phyloP scores from a whole-genome alignment of 2,888 invertebrate species.

The Sipha maydis region DNA sequence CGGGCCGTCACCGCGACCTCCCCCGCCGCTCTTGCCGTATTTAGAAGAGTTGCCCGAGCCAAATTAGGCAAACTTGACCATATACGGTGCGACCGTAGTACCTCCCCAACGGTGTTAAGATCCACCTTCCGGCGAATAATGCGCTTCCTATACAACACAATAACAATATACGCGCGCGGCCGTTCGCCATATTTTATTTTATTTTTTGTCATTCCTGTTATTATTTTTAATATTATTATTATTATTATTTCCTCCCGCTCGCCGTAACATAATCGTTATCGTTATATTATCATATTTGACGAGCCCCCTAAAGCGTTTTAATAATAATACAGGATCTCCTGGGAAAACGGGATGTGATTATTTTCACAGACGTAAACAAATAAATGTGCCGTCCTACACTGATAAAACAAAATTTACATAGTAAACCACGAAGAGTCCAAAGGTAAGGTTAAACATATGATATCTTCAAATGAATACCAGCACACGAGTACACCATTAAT shows the following conservation, averaged over 20 bases:
- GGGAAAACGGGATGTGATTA: not conserved
- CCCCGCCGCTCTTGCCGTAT: constrained; percentile 76
- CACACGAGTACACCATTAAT: too few relatives aligned
- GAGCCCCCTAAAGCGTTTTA: not conserved
- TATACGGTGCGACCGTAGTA: constrained; percentile 72
- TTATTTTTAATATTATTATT: not conserved
- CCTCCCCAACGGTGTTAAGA: constrained; percentile 72
- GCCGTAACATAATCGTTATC: not conserved
- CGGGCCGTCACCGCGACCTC: constrained; percentile 71
- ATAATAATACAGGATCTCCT: not conserved
- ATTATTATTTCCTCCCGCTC: not conserved
- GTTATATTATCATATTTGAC: not conserved
- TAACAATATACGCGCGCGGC: constrained; percentile 4
- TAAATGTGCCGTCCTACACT: too few relatives aligned
- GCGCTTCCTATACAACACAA: constrained; percentile 55
- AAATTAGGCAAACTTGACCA: constrained; percentile 84
- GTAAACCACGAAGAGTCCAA: too few relatives aligned
- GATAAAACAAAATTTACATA: too few relatives aligned
- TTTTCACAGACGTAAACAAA: too few relatives aligned
- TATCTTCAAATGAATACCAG: too few relatives aligned
- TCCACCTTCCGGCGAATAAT: constrained; percentile 73
- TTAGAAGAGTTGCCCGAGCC: constrained; percentile 81
- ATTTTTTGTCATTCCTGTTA: not conserved
- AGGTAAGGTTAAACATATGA: too few relatives aligned
- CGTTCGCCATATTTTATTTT: constrained; percentile 54